phyloP scores from a whole-genome alignment of 2,888 invertebrate genomes.

The Clunio marinus region DNA sequence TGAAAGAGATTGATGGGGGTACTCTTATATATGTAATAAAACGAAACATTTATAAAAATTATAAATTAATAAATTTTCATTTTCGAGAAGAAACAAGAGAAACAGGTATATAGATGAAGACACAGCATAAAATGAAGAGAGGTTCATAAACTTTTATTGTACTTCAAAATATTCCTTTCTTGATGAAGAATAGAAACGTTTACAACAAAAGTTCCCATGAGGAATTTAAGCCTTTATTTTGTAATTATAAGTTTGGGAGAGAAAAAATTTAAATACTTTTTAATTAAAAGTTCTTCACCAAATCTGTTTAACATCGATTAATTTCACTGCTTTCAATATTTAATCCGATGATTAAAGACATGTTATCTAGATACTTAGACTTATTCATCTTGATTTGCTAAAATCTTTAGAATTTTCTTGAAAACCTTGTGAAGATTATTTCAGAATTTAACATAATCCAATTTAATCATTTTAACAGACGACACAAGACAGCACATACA shows the following conservation, averaged over 20 bases:
- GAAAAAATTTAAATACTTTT: too few relatives aligned
- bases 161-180: neutral
- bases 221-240: neutral
- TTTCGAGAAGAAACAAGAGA: slow-evolving; percentile 10
- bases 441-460: too few relatives aligned
- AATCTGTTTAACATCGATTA: neutral
- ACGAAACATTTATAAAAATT: slow-evolving; percentile 25
- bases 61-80: slow-evolving; percentile 19
- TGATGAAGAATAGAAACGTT: neutral
- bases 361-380: too few relatives aligned
- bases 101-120: neutral
- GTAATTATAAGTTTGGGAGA: neutral
- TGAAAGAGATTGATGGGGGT: slow-evolving; percentile 14
- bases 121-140: neutral
- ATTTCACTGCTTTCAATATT: too few relatives aligned
- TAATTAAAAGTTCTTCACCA: neutral
- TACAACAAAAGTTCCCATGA: neutral
- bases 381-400: neutral
- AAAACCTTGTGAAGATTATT: too few relatives aligned
- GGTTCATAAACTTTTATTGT: slow-evolving; percentile 16
- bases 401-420: neutral
- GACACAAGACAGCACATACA: too few relatives aligned
- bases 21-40: slow-evolving; percentile 5
- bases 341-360: too few relatives aligned
- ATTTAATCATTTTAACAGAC: too few relatives aligned